These are phyloP conservation scores for Neoniphon sammara DNA, from an alignment of 2,797 vertebrate species.

Conservation along the genomic window DNA sequence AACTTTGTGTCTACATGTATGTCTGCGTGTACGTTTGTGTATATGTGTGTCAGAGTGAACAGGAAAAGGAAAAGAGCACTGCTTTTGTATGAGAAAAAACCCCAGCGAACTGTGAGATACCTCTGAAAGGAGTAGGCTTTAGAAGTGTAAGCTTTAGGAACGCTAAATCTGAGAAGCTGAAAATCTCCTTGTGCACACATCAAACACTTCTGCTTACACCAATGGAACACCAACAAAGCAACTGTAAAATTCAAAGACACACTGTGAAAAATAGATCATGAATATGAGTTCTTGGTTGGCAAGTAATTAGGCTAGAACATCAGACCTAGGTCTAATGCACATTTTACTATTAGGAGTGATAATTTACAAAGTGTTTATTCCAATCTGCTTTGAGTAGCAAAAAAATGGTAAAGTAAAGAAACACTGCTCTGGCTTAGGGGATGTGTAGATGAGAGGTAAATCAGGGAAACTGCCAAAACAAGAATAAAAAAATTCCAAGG, in stretches of 20 bases:
- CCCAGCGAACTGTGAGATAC: constrained; percentile 56
- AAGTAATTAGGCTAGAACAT: not conserved
- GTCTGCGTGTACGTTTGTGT: not conserved
- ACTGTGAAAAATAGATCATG: too few species aligned
- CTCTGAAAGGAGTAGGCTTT: not conserved
- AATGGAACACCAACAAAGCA: not conserved
- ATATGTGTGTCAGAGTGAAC: not conserved
- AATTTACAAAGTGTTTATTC: too few species aligned
- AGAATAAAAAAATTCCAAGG: too few species aligned
- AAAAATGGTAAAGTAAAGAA: too few species aligned
- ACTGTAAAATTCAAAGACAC: not conserved
- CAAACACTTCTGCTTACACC: too few species aligned
- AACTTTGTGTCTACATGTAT: too few species aligned
- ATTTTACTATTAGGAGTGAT: too few species aligned
- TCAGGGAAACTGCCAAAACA: too few species aligned
- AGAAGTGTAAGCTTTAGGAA: not conserved
- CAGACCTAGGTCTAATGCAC: not conserved
- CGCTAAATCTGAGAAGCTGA: not conserved
- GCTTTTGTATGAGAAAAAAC: constrained; percentile 34
- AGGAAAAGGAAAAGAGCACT: constrained; percentile 35
- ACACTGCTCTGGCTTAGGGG: too few species aligned
- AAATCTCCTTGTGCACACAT: not conserved
- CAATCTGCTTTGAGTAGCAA: not conserved
- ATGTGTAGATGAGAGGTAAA: too few species aligned
- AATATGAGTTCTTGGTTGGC: too few species aligned